These are phyloP conservation scores for Agrilus planipennis DNA, from an alignment of 1,140 invertebrate genomes.

Conservation along the genomic window DNA sequence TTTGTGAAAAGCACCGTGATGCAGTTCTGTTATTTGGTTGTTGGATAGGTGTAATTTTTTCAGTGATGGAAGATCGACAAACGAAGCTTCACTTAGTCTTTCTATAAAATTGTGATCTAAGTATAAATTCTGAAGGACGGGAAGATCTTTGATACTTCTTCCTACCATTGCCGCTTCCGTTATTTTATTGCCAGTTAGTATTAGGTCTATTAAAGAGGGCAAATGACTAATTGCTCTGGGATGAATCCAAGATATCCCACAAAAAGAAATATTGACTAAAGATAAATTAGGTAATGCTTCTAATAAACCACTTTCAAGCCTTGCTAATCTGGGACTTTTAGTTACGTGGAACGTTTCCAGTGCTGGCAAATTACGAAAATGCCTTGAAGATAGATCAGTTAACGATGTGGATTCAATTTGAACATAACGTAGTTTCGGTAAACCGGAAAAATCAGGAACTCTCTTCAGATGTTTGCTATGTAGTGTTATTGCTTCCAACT, in stretches of 20 bases:
- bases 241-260: slow-evolving; percentile 68
- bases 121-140: slow-evolving; percentile 48
- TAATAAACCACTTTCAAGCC: slow-evolving; percentile 60
- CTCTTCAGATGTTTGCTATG: slow-evolving; percentile 61
- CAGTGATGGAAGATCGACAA: slow-evolving; percentile 64
- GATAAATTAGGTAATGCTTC: slow-evolving; percentile 59
- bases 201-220: slow-evolving; percentile 57
- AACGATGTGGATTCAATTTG: slow-evolving; percentile 58
- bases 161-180: slow-evolving; percentile 67
- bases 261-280: slow-evolving; percentile 63
- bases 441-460: slow-evolving; percentile 52
- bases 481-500: slow-evolving; percentile 69
- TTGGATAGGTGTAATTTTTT: slow-evolving; percentile 55
- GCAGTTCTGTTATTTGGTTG: slow-evolving; percentile 63
- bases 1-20: slow-evolving; percentile 65
- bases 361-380: slow-evolving; percentile 58
- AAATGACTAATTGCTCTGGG: slow-evolving; percentile 59
- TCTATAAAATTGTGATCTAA: slow-evolving; percentile 60
- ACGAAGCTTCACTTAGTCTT: slow-evolving; percentile 59
- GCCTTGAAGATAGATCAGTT: slow-evolving; percentile 53
- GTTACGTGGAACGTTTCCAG: slow-evolving; percentile 65
- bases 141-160: slow-evolving; percentile 59
- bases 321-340: slow-evolving; percentile 49
- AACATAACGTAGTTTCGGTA: slow-evolving; percentile 50
- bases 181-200: slow-evolving; percentile 57